Conservation (phyloP, 1,140 invertebrate species). For the Dendroctonus valens region DNA sequence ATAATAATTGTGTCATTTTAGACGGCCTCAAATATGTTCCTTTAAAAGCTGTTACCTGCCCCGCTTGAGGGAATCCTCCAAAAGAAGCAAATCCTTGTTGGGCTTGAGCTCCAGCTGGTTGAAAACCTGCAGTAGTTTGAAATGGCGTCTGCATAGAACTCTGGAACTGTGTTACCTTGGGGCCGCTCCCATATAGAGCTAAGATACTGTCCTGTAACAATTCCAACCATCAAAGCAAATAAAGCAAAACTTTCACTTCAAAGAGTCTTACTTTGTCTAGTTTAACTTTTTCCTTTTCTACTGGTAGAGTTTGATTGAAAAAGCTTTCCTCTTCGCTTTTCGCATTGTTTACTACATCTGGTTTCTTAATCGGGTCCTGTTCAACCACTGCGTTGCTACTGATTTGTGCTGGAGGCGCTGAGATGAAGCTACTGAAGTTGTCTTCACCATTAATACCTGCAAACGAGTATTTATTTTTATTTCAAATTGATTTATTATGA, state of each 20-base stretch:
- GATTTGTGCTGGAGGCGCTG: slow-evolving; percentile 54
- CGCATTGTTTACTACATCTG: slow-evolving; percentile 49
- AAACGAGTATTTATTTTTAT: slow-evolving; percentile 1
- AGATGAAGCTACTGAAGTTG: slow-evolving; percentile 75
- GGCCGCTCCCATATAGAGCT: slow-evolving; percentile 75
- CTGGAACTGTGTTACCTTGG: slow-evolving; percentile 35
- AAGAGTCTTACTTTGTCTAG: slow-evolving; percentile 65
- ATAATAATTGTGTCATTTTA: not conserved
- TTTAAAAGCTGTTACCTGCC: slow-evolving; percentile 24
- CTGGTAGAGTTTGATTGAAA: slow-evolving; percentile 80
- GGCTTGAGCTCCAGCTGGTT: not conserved
- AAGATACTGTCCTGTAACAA: slow-evolving; percentile 76
- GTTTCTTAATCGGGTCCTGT: slow-evolving; percentile 48
- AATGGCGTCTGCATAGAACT: slow-evolving; percentile 19
- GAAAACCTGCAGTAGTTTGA: slow-evolving; percentile 28
- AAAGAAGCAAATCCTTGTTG: slow-evolving; percentile 33
- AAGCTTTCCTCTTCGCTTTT: slow-evolving; percentile 85
- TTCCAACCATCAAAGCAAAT: not conserved
- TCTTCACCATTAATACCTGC: slow-evolving; percentile 66
- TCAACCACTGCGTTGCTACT: slow-evolving; percentile 40
- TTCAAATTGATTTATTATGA: not conserved
- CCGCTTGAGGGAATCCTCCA: slow-evolving; percentile 34
- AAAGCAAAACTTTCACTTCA: not conserved
- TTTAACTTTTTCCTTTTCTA: slow-evolving; percentile 73
- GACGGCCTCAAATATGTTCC: not conserved